Evolutionary conservation across 2,113 vertebrate species (phyloP), one percentile per base, ranked within the genome.

Genomic region (Peromyscus maniculatus): DNA sequence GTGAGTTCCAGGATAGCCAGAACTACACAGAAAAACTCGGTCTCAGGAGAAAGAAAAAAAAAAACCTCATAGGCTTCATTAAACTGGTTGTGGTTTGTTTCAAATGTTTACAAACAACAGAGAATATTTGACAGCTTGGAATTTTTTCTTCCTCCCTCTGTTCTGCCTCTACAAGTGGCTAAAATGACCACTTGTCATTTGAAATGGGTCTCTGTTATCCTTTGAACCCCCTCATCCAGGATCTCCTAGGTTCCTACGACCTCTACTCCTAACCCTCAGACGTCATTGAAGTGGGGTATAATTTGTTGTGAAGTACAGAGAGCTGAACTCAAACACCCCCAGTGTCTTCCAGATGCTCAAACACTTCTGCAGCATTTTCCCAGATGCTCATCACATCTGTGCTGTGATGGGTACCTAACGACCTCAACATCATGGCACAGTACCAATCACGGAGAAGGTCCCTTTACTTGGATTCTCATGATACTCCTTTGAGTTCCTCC

Each of bases 21-120:
- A 24, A 66, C 24, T 26, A 26, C 24, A 26, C 24, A 66, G 64
- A 66, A 24, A 66, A 66, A 66, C 24, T 3, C 19, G 2, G 24
- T 66, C 24, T 64, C 21, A 36, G 46, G 46, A 46, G 4, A 46
- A 46, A 46, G 5, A 46, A 31, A 33, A 33, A 69, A 31, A 69
- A 69, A 6, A 15, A 26, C 64, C 11, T 83, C 24, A 6, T 1
- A 62, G 15, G 43, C 24, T 22, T 94, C 28, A 33, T 92, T 39
- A 52, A 26, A 57, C 52, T 84, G 57, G 15, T 19, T 64, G 28
- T 83, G 24, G 5, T 57, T 26, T 11, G 39, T 94, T 78, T 71
- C 64, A 94, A 93, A 93, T 52, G 12, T 95, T 92, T 96, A 67
- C 92, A 80, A 97, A 90, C 39, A 80, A 66, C 90, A 78, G 49